Evolutionary conservation across 1,140 invertebrate genomes (phyloP), one percentile per base, ranked within the genome.

Genomic region (Gryllus bimaculatus): DNA sequence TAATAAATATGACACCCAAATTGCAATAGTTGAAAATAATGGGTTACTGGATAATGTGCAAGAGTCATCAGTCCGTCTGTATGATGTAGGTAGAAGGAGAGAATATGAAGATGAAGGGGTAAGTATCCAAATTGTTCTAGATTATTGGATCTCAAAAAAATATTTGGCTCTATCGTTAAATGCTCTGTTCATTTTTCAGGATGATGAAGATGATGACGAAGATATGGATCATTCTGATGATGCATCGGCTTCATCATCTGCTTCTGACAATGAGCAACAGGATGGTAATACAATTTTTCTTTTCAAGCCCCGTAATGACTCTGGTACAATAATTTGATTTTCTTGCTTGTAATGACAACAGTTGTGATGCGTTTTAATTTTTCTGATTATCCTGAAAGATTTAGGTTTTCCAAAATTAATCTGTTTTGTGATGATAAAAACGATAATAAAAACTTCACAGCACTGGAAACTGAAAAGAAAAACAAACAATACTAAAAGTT

Each of bases 1-100:
- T 78, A 93, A 93, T 80, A 89, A 89, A 79, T 91, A 89, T 84
- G 93, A 94, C 81, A 93, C 92, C 6, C 93, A 95, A 85, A 92
- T 96, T 78, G 92, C 93, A 0, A 86, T 96, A 4, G 93, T 96
- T 0, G 95, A 96, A 86, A 95, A 95, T 87, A 88, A 91, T 82
- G 92, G 90, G 47, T 89, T 92, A 81, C 92, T 90, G 84, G 92
- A 92, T 79, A 91, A 90, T 80, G 90, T 92, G 74, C 92, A 95
- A 85, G 95, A 97, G 85, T 94, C 93, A 10, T 92, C 92, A 79
- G 92, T 95, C 74, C 90, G 93, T 82, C 85, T 96, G 8, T 96
- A 96, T 84, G 94, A 95, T 84, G 93, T 95, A 78, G 93, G 93
- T 4, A 85, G 92, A 77, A 85, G 89, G 81, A 85, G 91, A 79